Conservation (phyloP, 2,888 invertebrate species). For the Dicycla oo region DNA sequence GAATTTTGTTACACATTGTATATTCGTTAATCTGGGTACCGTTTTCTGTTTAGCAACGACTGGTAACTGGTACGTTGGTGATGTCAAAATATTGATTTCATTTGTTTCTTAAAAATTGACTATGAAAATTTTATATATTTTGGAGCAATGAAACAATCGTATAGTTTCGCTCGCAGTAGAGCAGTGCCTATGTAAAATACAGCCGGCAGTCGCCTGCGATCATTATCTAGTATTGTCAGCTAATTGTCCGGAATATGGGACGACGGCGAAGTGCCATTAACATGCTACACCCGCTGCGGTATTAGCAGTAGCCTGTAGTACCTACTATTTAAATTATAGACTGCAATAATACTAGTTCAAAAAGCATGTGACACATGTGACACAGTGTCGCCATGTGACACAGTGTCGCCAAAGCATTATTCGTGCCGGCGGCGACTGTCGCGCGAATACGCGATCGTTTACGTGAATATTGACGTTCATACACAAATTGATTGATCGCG, state of each 20-base stretch:
- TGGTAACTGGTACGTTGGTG: neutral
- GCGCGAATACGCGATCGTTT: too few species aligned
- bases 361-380: too few species aligned
- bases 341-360: neutral
- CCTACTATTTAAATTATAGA: neutral
- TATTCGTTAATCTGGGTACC: neutral
- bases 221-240: constrained; percentile 58
- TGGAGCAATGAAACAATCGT: neutral
- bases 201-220: constrained; percentile 27
- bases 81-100: neutral
- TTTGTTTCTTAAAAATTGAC: neutral
- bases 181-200: neutral
- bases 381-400: too few species aligned
- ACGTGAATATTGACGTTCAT: neutral
- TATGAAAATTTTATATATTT: neutral
- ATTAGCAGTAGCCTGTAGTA: neutral
- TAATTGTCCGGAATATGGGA: constrained; percentile 54
- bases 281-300: constrained; percentile 16
- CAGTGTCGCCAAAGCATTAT: too few species aligned
- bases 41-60: neutral
- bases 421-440: neutral
- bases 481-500: neutral
- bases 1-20: too few species aligned
- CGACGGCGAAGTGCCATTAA: constrained; percentile 26
- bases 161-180: constrained; percentile 21